Evolutionary conservation across 1,140 invertebrate genomes (phyloP).

Genomic region (Meloidogyne exigua): DNA sequence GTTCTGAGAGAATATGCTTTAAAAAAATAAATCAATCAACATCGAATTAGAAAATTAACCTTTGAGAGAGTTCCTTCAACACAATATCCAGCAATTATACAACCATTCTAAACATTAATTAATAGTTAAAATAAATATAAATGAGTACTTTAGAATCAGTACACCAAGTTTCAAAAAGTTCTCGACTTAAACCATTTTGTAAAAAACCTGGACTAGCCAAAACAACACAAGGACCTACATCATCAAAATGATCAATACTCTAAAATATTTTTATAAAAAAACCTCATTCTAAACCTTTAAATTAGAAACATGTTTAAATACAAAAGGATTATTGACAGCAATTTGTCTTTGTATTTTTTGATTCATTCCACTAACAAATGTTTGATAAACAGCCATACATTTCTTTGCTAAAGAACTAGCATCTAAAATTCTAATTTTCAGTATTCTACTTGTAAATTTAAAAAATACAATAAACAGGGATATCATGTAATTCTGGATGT

Average conservation of each 20-base stretch:
- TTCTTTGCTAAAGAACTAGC: slow-evolving; percentile 97
- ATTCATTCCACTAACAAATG: slow-evolving; percentile 99
- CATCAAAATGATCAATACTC: slow-evolving; percentile 98
- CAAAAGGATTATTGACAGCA: slow-evolving; percentile 96
- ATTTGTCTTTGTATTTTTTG: slow-evolving; percentile 92
- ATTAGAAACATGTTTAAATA: slow-evolving; percentile 97
- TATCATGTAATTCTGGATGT: slow-evolving; percentile 95
- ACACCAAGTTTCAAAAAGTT: slow-evolving; percentile 98
- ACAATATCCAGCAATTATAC: slow-evolving; percentile 97
- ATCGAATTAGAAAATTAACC: slow-evolving; percentile 54
- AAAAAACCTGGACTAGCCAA: slow-evolving; percentile 99
- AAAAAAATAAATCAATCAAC: neutral
- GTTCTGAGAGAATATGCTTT: slow-evolving; percentile 81
- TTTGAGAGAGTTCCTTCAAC: slow-evolving; percentile 98
- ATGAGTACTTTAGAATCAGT: slow-evolving; percentile 37
- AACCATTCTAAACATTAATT: slow-evolving; percentile 84
- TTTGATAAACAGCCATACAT: slow-evolving; percentile 99
- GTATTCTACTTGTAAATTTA: neutral
- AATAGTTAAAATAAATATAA: slow-evolving; percentile 79
- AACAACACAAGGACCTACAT: slow-evolving; percentile 96
- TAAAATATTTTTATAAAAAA: slow-evolving; percentile 61
- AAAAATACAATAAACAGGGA: slow-evolving; percentile 84
- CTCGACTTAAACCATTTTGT: slow-evolving; percentile 93
- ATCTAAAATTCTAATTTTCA: slow-evolving; percentile 65
- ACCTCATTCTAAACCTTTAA: slow-evolving; percentile 74